phyloP scores from a whole-genome alignment of 2,797 vertebrate species.

The Hydrolagus colliei region DNA sequence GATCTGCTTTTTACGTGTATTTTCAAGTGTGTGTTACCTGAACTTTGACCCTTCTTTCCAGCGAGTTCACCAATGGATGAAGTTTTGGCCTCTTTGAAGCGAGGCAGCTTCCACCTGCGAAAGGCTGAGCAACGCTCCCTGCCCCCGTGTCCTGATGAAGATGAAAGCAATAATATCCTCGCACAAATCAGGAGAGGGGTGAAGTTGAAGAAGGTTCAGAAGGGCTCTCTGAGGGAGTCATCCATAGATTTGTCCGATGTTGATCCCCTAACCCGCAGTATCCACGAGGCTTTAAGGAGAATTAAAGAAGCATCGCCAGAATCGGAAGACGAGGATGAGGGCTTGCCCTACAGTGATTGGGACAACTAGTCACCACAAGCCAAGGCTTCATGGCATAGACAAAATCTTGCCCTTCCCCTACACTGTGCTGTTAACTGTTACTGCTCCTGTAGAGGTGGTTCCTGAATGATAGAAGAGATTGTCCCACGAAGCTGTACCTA shows the following conservation, averaged over 20 bases:
- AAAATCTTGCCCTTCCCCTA: slow-evolving; percentile 11
- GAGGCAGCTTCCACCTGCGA: slow-evolving; percentile 88
- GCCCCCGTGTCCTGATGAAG: slow-evolving; percentile 81
- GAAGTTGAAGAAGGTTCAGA: slow-evolving; percentile 85
- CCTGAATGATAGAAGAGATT: neutral
- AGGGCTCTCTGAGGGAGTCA: slow-evolving; percentile 67
- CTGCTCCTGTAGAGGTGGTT: slow-evolving; percentile 11
- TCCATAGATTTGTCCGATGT: slow-evolving; percentile 66
- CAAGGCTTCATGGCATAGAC: slow-evolving; percentile 3
- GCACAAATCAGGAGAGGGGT: slow-evolving; percentile 95
- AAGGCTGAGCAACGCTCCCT: slow-evolving; percentile 90
- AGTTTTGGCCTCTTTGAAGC: slow-evolving; percentile 90
- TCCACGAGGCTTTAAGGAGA: slow-evolving; percentile 87
- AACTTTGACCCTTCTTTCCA: slow-evolving; percentile 51
- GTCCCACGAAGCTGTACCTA: slow-evolving; percentile 18
- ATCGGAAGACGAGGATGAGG: slow-evolving; percentile 91
- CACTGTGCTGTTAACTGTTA: slow-evolving; percentile 11
- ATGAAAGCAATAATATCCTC: slow-evolving; percentile 91
- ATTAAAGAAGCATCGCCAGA: slow-evolving; percentile 97
- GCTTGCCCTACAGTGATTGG: slow-evolving; percentile 84
- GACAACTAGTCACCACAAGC: slow-evolving; percentile 65
- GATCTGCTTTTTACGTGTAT: too few relatives aligned
- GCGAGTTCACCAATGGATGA: slow-evolving; percentile 97
- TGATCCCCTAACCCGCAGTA: slow-evolving; percentile 90
- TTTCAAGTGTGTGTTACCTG: neutral